Evolutionary conservation across 2,797 vertebrate species (phyloP), one percentile per base, ranked within the genome.

Genomic region (Rhodeus uyekii): DNA sequence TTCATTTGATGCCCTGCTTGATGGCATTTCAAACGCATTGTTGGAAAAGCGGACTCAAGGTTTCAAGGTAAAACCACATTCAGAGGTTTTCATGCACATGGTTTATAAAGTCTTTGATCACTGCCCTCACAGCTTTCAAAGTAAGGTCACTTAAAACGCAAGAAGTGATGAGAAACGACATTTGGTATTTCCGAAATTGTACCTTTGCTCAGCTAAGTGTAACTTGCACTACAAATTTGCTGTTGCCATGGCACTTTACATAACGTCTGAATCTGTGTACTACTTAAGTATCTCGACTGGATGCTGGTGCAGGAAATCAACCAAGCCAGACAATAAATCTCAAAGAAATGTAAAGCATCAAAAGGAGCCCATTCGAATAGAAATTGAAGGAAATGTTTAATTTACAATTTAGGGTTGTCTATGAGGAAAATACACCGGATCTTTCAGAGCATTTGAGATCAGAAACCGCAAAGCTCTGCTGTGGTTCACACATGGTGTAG

Each of bases 241-340:
- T 78, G 84, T 85, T 85, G 80, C 80, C 80, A 85, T 82, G 84
- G 75, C 19, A 19, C 32, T 60, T 76, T 69, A 48, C 8, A 44
- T 85, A 76, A 85, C 42, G 27, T 78, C 36, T 44, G 34, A 72
- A 63, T 53, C 24, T 76, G 72, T 55, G 76, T 27, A 32, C 50
- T 46, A 76, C 75, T 78, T 60, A 76, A 44, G 27, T 61, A 67
- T 42, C 71, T 82, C 19, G 12, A 76, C 18, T 8, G 8, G 38
- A 38, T 34, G 50, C 36, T 5, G 22, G 48, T 44, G 19, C 80
- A n/a, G 34, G 13, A 44, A 82, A 16, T 8, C 78, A 48, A 36
- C 42, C 68, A 36, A 44, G 53, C 29, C 53, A 22, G 58, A 55
- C 44, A n/a, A 58, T 71, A 61, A 13, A 16, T 68, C 67, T 61